Evolutionary conservation across 2,113 vertebrate species (phyloP), one percentile per base, ranked within the genome.

Genomic region (Leptobrachium leishanense): DNA sequence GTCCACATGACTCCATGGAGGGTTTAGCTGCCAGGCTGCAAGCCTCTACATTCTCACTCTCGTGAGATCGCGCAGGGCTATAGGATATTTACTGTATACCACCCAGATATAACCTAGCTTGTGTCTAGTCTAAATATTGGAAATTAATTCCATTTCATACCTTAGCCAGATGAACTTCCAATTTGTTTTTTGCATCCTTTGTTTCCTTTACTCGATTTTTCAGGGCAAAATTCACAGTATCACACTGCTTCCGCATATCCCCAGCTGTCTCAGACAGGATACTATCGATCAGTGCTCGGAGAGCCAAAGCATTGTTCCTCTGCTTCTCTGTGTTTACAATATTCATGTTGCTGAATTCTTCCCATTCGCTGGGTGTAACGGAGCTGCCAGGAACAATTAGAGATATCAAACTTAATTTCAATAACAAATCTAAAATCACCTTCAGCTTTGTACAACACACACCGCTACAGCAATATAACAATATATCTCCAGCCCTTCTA

Each of bases 321-420:
- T 98, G 94, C 68, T 90, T 92, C 85, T 96, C 94, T 0, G 95
- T 95, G 76, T 94, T 97, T 81, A 87, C 81, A 55, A 97, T 85
- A 1, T 95, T 97, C 41, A 84, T 2, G 9, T 91, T 92, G 65
- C 95, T 95, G 86, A 95, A 93, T 74, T 88, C 89, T 77, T 88
- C 77, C 96, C 97, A 98, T 81, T 96, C 94, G 42, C 89, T 84
- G 2, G 90, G 92, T 44, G 89, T 94, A 84, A 97, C 88, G 0
- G 90, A 83, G 41, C 89, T 90, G 78, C 7, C 0, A 63, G 46
- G 0, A 54, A 72, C 31, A 63, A 42, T 10, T 6, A 76, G 8
- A 68, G 41, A 59, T 4, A 72, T 15, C 43, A 31, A 31, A 31
- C 20, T 31, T 31, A 31, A 31, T 31, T 31, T 31, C 20, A 31